Base-by-base conservation (phyloP, 2,888 invertebrate species). In the Noctua comes region DNA sequence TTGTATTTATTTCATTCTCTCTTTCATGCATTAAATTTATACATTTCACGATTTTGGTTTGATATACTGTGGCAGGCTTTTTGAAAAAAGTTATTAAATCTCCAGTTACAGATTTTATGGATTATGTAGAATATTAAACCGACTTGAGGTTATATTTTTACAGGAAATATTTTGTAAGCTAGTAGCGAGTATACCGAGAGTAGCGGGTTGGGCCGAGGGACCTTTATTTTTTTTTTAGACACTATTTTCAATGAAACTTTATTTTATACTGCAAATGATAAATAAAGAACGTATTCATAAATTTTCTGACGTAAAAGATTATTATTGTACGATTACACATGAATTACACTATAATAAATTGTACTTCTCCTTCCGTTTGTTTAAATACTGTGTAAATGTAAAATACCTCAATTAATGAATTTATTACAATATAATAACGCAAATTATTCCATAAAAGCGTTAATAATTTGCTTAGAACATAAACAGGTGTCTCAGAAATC, bases 1-100 rank as follows among this genome's bases (percentile, higher is more conserved):
- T n/a, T 81, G 64, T 59, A 86, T 86, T 83, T 80, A 86, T 82
- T 79, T 80, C 62, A 82, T 82, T 79, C 71, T 81, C 77, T 82
- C 69, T 82, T 71, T 73, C 68, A 77, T 76, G 68, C 43, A 71
- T 82, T 71, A 54, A 57, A 57, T 77, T 66, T 64, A 64, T 64
- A 66, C 48, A 70, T 75, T 77, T 68, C 54, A 68, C 31, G 40
- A 59, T 73, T 43, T 36, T 65, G 13, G 16, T 82, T 76, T 68
- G 70, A 85, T 71, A 62, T 77, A 80, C n/a, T 43, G 71, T 65
- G 43, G 62, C 65, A 46, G 24, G n/a, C 10, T 72, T 72, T 77
- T 72, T 74, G 46, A 83, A 85, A 75, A 75, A 24, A 79, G 68
- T 74, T 85, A 72, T 76, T 68, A 83, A 74, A 72, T 72, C 68